Conservation (phyloP, 1,140 invertebrate species). For the Anoplophora glabripennis region DNA sequence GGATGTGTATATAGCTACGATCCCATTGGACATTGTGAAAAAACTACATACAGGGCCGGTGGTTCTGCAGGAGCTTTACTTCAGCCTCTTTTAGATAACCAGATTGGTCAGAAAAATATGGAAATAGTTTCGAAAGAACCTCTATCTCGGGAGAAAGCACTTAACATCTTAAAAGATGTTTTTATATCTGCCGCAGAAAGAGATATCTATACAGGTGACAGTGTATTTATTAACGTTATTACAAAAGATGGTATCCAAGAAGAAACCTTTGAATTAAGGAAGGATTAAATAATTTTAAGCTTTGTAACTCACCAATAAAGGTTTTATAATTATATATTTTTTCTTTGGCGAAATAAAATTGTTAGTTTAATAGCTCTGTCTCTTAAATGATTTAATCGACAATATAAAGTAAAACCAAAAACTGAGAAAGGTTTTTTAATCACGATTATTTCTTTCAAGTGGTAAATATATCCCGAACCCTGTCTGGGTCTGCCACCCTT, state of each 20-base stretch:
- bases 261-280: slow-evolving; percentile 68
- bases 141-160: slow-evolving; percentile 75
- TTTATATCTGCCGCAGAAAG: slow-evolving; percentile 96
- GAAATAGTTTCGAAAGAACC: slow-evolving; percentile 60
- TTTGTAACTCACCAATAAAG: not conserved
- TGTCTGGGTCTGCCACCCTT: no score
- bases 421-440: no score
- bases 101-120: slow-evolving; percentile 87
- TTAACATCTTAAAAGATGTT: slow-evolving; percentile 86
- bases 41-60: slow-evolving; percentile 72
- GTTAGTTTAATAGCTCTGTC: not conserved
- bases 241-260: slow-evolving; percentile 82
- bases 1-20: slow-evolving; percentile 95
- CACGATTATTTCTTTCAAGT: no score
- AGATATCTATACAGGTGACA: slow-evolving; percentile 96
- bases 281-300: slow-evolving; percentile 62
- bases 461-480: no score
- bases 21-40: slow-evolving; percentile 92
- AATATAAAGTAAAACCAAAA: no score
- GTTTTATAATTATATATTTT: not conserved
- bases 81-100: slow-evolving; percentile 86
- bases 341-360: not conserved
- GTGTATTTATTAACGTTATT: slow-evolving; percentile 83
- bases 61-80: slow-evolving; percentile 80
- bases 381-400: not conserved